Base-by-base conservation (phyloP, 2,113 vertebrate species). In the Nicator chloris region DNA sequence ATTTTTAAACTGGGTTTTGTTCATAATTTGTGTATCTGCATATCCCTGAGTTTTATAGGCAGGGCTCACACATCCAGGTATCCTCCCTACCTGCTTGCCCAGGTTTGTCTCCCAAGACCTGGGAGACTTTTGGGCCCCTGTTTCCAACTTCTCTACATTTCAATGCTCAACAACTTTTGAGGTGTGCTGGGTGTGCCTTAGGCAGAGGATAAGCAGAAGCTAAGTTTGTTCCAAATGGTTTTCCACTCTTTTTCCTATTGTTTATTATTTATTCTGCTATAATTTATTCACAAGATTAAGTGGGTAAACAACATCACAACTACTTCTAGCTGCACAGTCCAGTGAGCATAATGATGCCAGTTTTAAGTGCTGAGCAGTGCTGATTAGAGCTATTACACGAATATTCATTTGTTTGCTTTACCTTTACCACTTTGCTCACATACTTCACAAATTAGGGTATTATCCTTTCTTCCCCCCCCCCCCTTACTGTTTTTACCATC, bases 361-460 rank as follows among this genome's bases (percentile, higher is more conserved):
- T 93, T 92, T 26, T 76, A 90, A 94, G 90, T 92, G 91, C 64
- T 6, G 44, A 90, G 68, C 20, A 9, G 33, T 51, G 59, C 69
- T 89, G 85, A 88, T 44, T 82, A 82, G 44, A 85, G 88, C 79
- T 87, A 82, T 90, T 63, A 65, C 61, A 56, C 82, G 27, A 88
- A 80, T 94, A 91, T 59, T 65, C 73, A 49, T 72, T 96, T 77
- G 44, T 86, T 95, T 95, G 86, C 63, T 82, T 96, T 91, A 81
- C 92, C 80, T 93, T 92, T 90, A 57, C 84, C 65, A 53, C 81
- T 95, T 89, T 79, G 93, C 85, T 92, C 82, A 22, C 61, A 68
- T 82, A 70, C 93, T 96, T 97, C 94, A 95, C 96, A 97, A 97
- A 96, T 97, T 88, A 97, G 79, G 72, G 76, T 78, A 56, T 95